Evolutionary conservation across 2,797 vertebrate genomes (phyloP), one percentile per base, ranked within the genome.

Genomic region (Cryptoblepharus egeriae): DNA sequence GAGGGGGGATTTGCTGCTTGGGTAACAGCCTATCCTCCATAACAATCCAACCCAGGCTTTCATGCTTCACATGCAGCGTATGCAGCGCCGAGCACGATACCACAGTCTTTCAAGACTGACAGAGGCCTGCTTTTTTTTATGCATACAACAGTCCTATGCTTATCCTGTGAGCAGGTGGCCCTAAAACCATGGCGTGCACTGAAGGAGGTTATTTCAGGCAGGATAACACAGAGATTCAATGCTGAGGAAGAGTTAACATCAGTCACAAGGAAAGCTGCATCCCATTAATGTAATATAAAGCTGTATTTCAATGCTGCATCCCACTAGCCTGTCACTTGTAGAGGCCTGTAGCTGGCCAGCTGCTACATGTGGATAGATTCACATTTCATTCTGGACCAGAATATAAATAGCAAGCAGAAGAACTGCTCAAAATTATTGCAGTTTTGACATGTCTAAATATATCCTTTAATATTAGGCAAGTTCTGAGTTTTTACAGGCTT

Each of bases 331-430:
- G 37, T 57, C 61, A 63, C 4, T 60, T 85, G 60, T 80, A 84
- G 60, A 45, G 75, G 58, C 63, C 61, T 85, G 79, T 49, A 86
- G 65, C 57, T 67, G 83, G 74, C 72, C 76, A 87, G 83, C 63
- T 35, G 78, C 60, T 49, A 77, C 15, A 64, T 81, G 24, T 58
- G 57, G 39, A 79, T 3, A 88, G 75, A 81, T 24, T 37, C 8
- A 52, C 3, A 68, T 69, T 87, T 87, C 71, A 85, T 70, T 63
- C 73, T 70, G 65, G 52, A 78, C 52, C 81, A 76, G 28, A 91
- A 82, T 86, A 88, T 80, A 93, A 92, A 91, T 78, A 89, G 83
- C 79, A 92, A 52, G 0, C 69, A 84, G 77, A n/a, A 86, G 61
- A 91, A 87, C 85, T 61, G 88, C 39, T 61, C 75, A 82, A 86